Evolutionary conservation across 92 coral and sea anemone species (phyloP).

Genomic region (Heliopora coerulea): DNA sequence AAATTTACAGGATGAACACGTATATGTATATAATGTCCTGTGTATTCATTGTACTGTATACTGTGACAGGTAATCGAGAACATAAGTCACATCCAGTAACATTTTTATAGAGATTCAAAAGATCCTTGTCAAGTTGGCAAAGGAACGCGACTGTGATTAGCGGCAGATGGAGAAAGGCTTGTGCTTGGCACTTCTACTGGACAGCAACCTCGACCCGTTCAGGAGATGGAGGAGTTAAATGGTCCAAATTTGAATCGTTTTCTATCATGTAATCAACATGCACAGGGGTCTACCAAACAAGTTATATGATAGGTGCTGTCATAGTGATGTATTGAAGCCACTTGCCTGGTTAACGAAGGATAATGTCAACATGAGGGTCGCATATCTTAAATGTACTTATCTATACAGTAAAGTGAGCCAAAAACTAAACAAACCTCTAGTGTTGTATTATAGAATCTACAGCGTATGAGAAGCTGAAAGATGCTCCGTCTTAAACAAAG

Average conservation of each 20-base stretch:
- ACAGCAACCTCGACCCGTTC: constrained; percentile 29
- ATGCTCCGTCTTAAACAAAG: not conserved
- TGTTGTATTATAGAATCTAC: not conserved
- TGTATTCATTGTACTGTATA: too few relatives aligned
- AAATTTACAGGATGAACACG: too few relatives aligned
- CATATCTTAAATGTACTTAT: too few relatives aligned
- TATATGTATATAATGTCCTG: too few relatives aligned
- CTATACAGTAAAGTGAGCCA: too few relatives aligned
- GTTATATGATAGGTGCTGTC: constrained; percentile 9
- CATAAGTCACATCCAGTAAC: too few relatives aligned
- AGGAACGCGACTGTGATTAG: constrained; percentile 28
- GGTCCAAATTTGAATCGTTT: constrained; percentile 59
- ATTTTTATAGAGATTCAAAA: constrained; percentile 42
- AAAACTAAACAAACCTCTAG: too few relatives aligned
- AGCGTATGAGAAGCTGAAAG: constrained; percentile 3
- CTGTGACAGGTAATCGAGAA: too few relatives aligned
- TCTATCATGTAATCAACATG: constrained; percentile 32
- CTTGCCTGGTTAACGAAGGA: constrained; percentile 20
- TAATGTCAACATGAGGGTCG: not conserved
- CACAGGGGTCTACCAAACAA: constrained; percentile 21
- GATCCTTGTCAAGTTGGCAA: constrained; percentile 9
- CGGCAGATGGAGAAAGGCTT: constrained; percentile 40
- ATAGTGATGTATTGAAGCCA: not conserved
- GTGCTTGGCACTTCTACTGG: constrained; percentile 38
- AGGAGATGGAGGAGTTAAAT: constrained; percentile 41